Evolutionary conservation across 2,888 invertebrate genomes (phyloP).

Genomic region (Lathronympha strigana): DNA sequence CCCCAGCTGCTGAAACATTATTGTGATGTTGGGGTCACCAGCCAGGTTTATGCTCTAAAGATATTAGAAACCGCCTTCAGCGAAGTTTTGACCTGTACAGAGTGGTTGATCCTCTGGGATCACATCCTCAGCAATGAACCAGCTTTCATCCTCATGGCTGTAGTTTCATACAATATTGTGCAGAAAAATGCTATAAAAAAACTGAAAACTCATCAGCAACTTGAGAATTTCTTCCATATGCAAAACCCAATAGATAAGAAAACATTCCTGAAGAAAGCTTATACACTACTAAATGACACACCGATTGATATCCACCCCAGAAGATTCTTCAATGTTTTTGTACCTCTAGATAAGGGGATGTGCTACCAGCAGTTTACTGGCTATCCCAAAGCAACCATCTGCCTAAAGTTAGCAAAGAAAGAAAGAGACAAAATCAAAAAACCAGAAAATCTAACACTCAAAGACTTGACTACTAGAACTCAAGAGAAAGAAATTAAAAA

Average conservation of each 20-base stretch:
- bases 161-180: slow-evolving; percentile 89
- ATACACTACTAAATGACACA: slow-evolving; percentile 85
- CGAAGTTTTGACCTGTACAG: slow-evolving; percentile 89
- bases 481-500: slow-evolving; percentile 69
- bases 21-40: slow-evolving; percentile 86
- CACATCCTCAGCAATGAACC: slow-evolving; percentile 92
- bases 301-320: slow-evolving; percentile 87
- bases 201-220: slow-evolving; percentile 84
- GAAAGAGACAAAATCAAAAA: slow-evolving; percentile 58
- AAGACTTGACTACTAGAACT: slow-evolving; percentile 65
- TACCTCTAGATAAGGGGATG: slow-evolving; percentile 85
- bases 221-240: slow-evolving; percentile 89
- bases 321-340: slow-evolving; percentile 85
- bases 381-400: slow-evolving; percentile 89
- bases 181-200: slow-evolving; percentile 86
- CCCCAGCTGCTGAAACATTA: slow-evolving; percentile 87
- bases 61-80: slow-evolving; percentile 91
- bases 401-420: slow-evolving; percentile 77
- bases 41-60: slow-evolving; percentile 91
- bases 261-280: slow-evolving; percentile 85
- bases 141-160: slow-evolving; percentile 89
- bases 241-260: slow-evolving; percentile 89
- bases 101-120: slow-evolving; percentile 94
- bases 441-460: slow-evolving; percentile 60
- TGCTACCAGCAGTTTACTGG: slow-evolving; percentile 89